Base-by-base conservation (phyloP, 2,113 vertebrate genomes). In the Amphiprion ocellaris region DNA sequence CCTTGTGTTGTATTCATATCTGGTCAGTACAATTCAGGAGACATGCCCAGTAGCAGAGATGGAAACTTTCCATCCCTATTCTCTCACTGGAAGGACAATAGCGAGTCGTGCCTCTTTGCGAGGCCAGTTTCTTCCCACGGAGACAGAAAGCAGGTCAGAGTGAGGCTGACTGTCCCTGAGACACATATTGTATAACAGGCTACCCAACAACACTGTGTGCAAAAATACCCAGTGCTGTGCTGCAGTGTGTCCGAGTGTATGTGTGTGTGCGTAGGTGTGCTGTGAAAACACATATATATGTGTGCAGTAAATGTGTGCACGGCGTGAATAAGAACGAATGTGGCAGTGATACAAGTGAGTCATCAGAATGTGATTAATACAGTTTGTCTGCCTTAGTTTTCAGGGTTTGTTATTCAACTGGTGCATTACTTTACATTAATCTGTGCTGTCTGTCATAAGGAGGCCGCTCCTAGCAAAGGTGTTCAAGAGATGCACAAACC, bases 151-250 rank as follows among this genome's bases (percentile, higher is more conserved):
- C 86, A 84, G 84, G 81, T 87, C 84, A 89, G 81, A 74, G 61
- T 71, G 46, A 86, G 73, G 71, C 74, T 60, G 63, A 69, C 61
- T 64, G 77, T 85, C 64, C 77, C 63, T 79, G 74, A 87, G 66
- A 90, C 69, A 72, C 77, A 84, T 79, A 83, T 81, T 89, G 73
- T 89, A 62, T 88, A 84, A 82, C 46, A 74, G 37, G 52, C 87
- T 74, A 50, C 61, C 50, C 64, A 77, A 82, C 72, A 87, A 77
- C 85, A 73, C 67, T n/a, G 46, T 54, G 65, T 74, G 80, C 74
- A 82, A 78, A 90, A 90, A 88, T 84, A 90, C 54, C 74, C 71
- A 72, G 44, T 17, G 28, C 67, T 61, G 64, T 65, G 72, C 53
- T 66, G 17, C 55, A 63, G 15, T 11, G 63, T 41, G 52, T 82